Base-by-base conservation (phyloP, 2,113 vertebrate species). In the Anseranas semipalmata region DNA sequence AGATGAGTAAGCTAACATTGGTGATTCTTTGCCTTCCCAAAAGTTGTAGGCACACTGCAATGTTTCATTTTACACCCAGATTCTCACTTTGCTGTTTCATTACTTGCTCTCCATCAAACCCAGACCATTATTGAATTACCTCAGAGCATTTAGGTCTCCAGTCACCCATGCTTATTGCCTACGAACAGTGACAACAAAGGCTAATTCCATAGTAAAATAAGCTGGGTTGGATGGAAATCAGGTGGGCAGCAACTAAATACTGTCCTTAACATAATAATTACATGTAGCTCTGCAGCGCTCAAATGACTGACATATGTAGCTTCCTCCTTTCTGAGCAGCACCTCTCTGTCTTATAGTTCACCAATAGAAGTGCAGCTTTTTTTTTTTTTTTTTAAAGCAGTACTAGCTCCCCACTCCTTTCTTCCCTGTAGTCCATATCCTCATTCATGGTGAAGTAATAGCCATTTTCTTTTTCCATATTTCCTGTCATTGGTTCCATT, bases 401-500 rank as follows among this genome's bases (percentile, higher is more conserved):
- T 20, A 35, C 78, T 78, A 72, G 1, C 16, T 84, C 15, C 30
- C 27, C 11, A 20, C 9, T 93, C 22, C 8, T 81, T 6, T 85
- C 39, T 86, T 81, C 30, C 39, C 19, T 78, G 17, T 56, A 81
- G 77, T 48, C 70, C 21, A 5, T 63, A 37, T 72, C 65, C 62
- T 92, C 68, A 87, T 81, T 78, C 80, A 87, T 45, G 43, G 18
- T 65, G 66, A 90, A 96, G 43, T 52, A 85, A 75, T 18, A 83
- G 46, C 63, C 0, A 79, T 95, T 82, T 93, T 93, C 52, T 71
- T 92, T 89, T 93, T 91, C 85, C 62, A 79, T 56, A 60, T 93
- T 85, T 76, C 45, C 55, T 94, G 79, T 95, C 90, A 96, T 32
- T 70, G 71, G 86, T 94, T 96, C 86, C 62, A 93, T 87, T 92